A percentile compares a stretch with the other conserved stretches of the same genome.
These are phyloP conservation scores for Mesitornis unicolor DNA, from an alignment of 2,113 vertebrate genomes.

Conservation along the genomic window DNA sequence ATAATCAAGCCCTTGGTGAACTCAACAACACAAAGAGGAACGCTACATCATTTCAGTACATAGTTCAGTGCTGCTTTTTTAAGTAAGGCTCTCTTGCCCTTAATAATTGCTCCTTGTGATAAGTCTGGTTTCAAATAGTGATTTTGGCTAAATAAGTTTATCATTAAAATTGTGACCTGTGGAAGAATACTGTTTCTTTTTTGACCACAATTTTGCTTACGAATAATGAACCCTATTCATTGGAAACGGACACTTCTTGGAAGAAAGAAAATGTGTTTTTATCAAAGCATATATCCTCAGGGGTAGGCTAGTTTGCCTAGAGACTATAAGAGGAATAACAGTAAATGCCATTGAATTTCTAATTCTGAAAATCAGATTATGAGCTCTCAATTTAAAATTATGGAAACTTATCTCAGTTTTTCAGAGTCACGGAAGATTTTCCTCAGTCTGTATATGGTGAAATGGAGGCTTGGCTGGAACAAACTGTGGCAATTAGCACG, in stretches of 20 bases:
- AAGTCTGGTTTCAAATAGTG: not conserved
- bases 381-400: not conserved
- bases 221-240: not conserved
- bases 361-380: not conserved
- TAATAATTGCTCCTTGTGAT: not conserved
- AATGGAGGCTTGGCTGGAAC: not conserved
- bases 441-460: not conserved
- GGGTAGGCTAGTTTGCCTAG: not conserved
- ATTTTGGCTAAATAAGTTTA: not conserved
- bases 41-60: not conserved
- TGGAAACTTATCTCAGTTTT: not conserved
- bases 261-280: not conserved
- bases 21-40: not conserved
- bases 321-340: not conserved
- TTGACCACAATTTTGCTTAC: not conserved
- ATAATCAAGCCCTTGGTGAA: not conserved
- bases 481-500: not conserved
- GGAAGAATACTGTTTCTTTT: not conserved
- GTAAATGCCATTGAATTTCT: not conserved
- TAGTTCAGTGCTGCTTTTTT: not conserved
- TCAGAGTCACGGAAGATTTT: not conserved
- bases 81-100: not conserved
- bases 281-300: not conserved
- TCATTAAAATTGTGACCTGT: not conserved
- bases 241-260: not conserved